A percentile compares a stretch with the other conserved stretches of the same genome.
Evolutionary conservation across 2,797 vertebrate genomes (phyloP).

Genomic region (Artibeus jamaicensis): DNA sequence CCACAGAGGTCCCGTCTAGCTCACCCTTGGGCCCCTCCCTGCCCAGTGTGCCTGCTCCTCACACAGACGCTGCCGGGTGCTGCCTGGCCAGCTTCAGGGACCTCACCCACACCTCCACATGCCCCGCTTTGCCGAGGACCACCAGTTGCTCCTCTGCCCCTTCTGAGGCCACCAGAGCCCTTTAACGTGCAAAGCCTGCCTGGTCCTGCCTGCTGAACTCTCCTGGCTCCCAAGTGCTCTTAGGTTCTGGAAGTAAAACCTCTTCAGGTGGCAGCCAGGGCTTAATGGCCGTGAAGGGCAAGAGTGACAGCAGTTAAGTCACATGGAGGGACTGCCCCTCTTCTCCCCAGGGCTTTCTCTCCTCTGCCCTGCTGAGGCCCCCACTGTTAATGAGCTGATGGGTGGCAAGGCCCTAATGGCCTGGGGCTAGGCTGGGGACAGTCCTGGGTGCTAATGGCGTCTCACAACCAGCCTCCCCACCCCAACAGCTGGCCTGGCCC

Average conservation of each 20-base stretch:
- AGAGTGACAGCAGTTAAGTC: not conserved
- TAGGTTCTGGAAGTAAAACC: not conserved
- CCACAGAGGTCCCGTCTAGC: not conserved
- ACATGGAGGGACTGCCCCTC: not conserved
- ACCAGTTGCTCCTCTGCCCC: no score
- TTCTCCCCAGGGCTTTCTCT: not conserved
- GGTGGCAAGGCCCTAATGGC: not conserved
- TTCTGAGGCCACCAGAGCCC: not conserved
- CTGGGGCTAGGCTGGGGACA: not conserved
- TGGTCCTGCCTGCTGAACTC: not conserved
- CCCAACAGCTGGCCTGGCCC: not conserved
- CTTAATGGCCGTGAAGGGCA: not conserved
- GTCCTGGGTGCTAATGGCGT: fast-evolving
- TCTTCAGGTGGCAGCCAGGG: not conserved
- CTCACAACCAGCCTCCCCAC: not conserved
- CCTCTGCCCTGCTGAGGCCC: not conserved
- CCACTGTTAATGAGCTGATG: not conserved
- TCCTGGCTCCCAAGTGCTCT: not conserved
- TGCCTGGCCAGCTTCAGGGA: not conserved
- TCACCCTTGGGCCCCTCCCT: not conserved
- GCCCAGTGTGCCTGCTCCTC: no score
- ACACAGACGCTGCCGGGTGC: not conserved
- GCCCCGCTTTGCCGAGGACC: not conserved
- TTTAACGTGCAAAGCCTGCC: not conserved
- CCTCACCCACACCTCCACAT: fast-evolving